Evolutionary conservation across 1,140 invertebrate genomes (phyloP).

Genomic region (Oncopodura yosiiana): DNA sequence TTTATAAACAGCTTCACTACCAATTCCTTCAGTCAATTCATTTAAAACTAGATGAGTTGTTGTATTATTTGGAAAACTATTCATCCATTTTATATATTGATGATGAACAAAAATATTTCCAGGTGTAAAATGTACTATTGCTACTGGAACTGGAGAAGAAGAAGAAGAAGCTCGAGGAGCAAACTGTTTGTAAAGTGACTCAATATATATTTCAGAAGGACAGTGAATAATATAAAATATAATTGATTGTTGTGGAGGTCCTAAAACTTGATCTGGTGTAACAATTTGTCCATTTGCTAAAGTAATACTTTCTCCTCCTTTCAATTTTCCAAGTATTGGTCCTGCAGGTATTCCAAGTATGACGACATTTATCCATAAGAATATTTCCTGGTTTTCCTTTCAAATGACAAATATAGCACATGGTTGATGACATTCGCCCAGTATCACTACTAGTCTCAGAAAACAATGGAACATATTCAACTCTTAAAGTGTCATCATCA

Average conservation of each 20-base stretch:
- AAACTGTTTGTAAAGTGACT: neutral
- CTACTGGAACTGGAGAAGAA: constrained; percentile 61
- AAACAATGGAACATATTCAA: constrained; percentile 57
- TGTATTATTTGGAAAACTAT: constrained; percentile 52
- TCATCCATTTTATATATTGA: constrained; percentile 65
- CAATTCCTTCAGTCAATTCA: constrained; percentile 53
- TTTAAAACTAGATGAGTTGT: constrained; percentile 66
- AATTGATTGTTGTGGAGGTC: no score
- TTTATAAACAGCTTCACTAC: constrained; percentile 62
- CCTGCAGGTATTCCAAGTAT: constrained; percentile 66
- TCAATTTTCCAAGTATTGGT: constrained; percentile 68
- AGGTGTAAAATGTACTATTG: constrained; percentile 77
- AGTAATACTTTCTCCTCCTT: constrained; percentile 65
- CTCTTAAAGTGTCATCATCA: constrained; percentile 55
- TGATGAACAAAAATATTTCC: constrained; percentile 51
- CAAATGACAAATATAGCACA: constrained; percentile 41
- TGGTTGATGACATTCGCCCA: constrained; percentile 16
- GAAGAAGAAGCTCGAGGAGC: constrained; percentile 30
- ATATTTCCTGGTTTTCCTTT: constrained; percentile 50
- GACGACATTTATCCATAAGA: constrained; percentile 65
- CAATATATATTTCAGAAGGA: neutral
- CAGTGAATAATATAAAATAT: no score
- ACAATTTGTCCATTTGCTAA: constrained; percentile 63
- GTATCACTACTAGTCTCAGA: constrained; percentile 26
- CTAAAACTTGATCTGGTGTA: no score